Base-by-base conservation (phyloP, 2,888 invertebrate genomes). In the Odontocolon sp. region DNA sequence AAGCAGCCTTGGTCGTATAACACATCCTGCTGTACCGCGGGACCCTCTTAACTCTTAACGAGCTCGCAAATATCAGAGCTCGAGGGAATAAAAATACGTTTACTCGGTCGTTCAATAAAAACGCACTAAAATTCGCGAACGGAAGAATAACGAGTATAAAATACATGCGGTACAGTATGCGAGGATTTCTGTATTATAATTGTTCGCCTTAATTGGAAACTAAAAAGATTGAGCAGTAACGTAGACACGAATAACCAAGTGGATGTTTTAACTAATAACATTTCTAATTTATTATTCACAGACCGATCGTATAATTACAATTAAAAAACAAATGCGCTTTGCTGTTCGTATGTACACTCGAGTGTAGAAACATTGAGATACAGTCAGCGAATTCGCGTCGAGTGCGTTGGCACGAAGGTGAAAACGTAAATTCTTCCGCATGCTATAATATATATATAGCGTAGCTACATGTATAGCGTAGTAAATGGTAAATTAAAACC, bases 361-460 rank as follows among this genome's bases (percentile, higher is more conserved):
- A 26, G 40, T 59, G 40, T 50, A 16, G 16, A 8, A 5, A 33
- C 21, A 31, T 28, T 0, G 52, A 28, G 33, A 63, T 47, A 31
- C 45, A 47, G 36, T 18, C 26, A 9, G 38, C 57, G 40, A 11
- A 14, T 14, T 38, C 63, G 50, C 33, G 5, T 18, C 54, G 54
- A 64, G 69, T 69, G 23, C 75, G 40, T 75, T 75, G 69, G 64
- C 64, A 75, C 64, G 75, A 64, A 75, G 75, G 69, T 75, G 64
- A 75, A 75, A 64, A 75, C 64, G 56, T 69, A 75, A 75, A 66
- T 50, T 70, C 64, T 59, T 70, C 64, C 66, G 75, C 70, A 42
- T 66, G 57, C 42, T 50, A 5, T 31, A 11, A 6, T n/a, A 54
- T 47, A 40, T 5, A 64, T 8, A 71, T 2, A 14, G 14, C 8